These are phyloP conservation scores for Halcyon senegalensis DNA, from an alignment of 2,113 vertebrate species.

Conservation along the genomic window DNA sequence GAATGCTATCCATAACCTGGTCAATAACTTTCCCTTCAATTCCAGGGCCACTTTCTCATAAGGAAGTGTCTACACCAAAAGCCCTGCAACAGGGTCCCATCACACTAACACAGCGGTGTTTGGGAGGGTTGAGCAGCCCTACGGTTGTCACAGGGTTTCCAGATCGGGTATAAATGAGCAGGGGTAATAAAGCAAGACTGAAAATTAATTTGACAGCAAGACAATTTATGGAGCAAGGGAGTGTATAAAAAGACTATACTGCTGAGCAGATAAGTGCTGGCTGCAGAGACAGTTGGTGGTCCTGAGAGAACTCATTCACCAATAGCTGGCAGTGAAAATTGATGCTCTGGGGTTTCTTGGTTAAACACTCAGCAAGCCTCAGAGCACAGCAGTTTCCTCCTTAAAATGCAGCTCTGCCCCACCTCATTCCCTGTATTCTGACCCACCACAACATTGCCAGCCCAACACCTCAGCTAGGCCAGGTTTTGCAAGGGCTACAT, in stretches of 20 bases:
- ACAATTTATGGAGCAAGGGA: not conserved
- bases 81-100: not conserved
- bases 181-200: not conserved
- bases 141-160: not conserved
- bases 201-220: conserved; percentile 12
- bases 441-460: not conserved
- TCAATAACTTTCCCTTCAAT: not conserved
- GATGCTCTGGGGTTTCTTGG: not conserved
- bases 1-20: not conserved
- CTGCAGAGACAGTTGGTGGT: not conserved
- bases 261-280: not conserved
- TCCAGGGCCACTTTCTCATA: not conserved
- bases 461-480: not conserved
- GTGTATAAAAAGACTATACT: not conserved
- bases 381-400: not conserved
- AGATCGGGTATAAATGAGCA: not conserved
- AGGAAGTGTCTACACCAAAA: not conserved
- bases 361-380: not conserved
- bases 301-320: conserved; percentile 2
- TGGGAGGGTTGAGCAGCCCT: not conserved
- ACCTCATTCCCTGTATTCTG: not conserved
- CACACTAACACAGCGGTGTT: not conserved
- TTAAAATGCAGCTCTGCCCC: not conserved
- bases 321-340: not conserved
- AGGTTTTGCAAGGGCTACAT: not conserved